phyloP scores from a whole-genome alignment of 2,888 invertebrate species.

The Pristionchus japonicus region DNA sequence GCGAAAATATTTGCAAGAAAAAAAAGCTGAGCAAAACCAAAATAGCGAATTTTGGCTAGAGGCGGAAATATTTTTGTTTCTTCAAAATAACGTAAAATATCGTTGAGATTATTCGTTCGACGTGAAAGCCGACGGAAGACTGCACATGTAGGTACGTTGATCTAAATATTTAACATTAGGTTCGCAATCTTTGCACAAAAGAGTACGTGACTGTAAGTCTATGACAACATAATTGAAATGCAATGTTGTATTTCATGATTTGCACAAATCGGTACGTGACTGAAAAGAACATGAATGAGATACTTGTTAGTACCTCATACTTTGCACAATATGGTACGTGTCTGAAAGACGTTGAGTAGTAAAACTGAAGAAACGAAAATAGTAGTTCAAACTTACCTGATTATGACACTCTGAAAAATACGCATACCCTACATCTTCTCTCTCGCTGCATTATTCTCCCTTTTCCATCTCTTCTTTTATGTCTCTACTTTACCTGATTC shows the following conservation, averaged over 20 bases:
- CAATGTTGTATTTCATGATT: background rate
- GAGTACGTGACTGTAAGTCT: background rate
- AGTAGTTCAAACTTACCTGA: slow-evolving; percentile 11
- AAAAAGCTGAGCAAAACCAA: too few species aligned
- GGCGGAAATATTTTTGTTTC: background rate
- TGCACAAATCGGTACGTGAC: background rate
- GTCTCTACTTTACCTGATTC: too few species aligned
- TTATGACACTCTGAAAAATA: background rate
- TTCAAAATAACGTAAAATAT: background rate
- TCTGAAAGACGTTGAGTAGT: slow-evolving; percentile 15
- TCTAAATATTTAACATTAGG: background rate
- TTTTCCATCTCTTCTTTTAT: background rate
- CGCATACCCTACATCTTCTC: background rate
- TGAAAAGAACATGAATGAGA: too few species aligned
- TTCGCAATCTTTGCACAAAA: background rate
- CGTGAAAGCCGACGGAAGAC: background rate
- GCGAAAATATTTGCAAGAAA: too few species aligned
- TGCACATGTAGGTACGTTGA: slow-evolving; percentile 1
- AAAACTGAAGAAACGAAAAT: background rate
- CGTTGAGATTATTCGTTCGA: background rate
- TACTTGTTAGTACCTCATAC: background rate
- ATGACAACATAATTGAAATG: background rate
- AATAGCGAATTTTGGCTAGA: too few species aligned
- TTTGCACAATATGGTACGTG: slow-evolving; percentile 1
- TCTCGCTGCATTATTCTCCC: background rate